Evolutionary conservation across 2,113 vertebrate species (phyloP), one percentile per base, ranked within the genome.

Genomic region (Turdus rufiventris): DNA sequence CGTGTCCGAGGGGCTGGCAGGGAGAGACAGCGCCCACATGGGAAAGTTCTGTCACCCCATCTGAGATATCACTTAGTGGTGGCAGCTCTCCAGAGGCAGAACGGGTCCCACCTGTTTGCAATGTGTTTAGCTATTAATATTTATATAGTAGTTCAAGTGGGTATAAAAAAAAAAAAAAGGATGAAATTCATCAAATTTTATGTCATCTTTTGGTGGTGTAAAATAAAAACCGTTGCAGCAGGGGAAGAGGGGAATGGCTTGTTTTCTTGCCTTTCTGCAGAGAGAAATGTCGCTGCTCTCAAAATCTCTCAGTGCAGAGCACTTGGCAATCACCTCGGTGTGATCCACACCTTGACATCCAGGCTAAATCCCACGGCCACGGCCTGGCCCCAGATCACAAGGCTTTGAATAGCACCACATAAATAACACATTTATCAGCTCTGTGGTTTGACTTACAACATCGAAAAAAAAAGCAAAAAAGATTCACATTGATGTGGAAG

Each of bases 121-220:
- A 98, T 98, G 97, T 98, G 97, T 98, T 98, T 98, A 98, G 97
- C 97, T 98, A 98, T 98, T 98, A 98, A 98, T 98, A 98, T 98
- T 98, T 98, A 98, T 98, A 98, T 98, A 98, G 97, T 98, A 97
- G 97, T 98, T 98, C 97, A 97, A 98, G 96, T 96, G 97, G 97
- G 96, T 97, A 94, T 83, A 95, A 95, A 97, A 97, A 97, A 97
- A 76, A 76, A 96, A 97, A 96, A 97, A 96, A 97, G 92, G 95
- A 97, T 98, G 94, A 98, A 98, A 97, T 97, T 97, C 97, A 98
- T 97, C 95, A 96, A 98, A 97, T 98, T 97, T 94, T 96, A 96
- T 98, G 96, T 96, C 97, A 97, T 96, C 96, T 97, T 96, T 85
- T 86, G 89, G 95, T 97, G 93, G 96, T 98, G 96, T 97, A 96